Percentiles rank a stretch among this genome's conserved stretches.
phyloP scores from a whole-genome alignment of 2,797 vertebrate species.

The Typhlichthys eigenmanni region DNA sequence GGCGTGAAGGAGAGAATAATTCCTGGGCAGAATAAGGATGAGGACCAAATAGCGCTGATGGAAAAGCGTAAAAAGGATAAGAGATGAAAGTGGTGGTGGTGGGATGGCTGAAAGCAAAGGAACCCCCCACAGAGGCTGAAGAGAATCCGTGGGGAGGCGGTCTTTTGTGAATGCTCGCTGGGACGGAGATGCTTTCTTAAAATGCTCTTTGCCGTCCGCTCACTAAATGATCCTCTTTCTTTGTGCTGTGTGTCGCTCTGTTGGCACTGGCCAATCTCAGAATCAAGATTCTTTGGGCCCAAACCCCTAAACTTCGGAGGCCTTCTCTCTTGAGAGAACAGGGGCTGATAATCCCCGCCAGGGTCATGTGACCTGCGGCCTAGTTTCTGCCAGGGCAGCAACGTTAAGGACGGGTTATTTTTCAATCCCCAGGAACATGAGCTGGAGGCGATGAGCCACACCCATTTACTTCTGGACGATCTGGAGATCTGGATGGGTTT shows the following conservation, averaged over 20 bases:
- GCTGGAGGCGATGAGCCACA: slow-evolving; percentile 12
- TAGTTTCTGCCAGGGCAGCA: slow-evolving; percentile 23
- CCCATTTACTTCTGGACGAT: slow-evolving; percentile 1
- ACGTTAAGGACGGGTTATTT: slow-evolving; percentile 38
- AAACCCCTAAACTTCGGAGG: slow-evolving; percentile 38
- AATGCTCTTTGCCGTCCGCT: slow-evolving; percentile 46
- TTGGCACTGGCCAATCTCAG: slow-evolving; percentile 46
- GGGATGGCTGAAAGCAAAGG: slow-evolving; percentile 39
- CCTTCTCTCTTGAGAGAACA: slow-evolving; percentile 48
- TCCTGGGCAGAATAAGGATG: slow-evolving; percentile 32
- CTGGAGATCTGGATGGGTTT: slow-evolving; percentile 34
- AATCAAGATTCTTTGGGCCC: slow-evolving; percentile 47
- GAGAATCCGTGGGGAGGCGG: slow-evolving; percentile 42
- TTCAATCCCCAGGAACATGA: slow-evolving; percentile 36
- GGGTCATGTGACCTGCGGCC: slow-evolving; percentile 44
- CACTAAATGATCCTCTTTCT: slow-evolving; percentile 50
- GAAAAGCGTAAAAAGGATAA: slow-evolving; percentile 28
- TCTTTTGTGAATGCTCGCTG: slow-evolving; percentile 62
- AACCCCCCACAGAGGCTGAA: slow-evolving; percentile 44
- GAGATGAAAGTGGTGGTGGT: slow-evolving; percentile 11
- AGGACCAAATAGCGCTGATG: slow-evolving; percentile 15
- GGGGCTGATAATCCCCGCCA: slow-evolving; percentile 49
- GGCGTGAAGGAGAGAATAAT: slow-evolving; percentile 51
- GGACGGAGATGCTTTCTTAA: slow-evolving; percentile 65
- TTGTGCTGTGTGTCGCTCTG: slow-evolving; percentile 57